Evolutionary conservation across 1,140 invertebrate species (phyloP).

Genomic region (Ganaspis sp.): DNA sequence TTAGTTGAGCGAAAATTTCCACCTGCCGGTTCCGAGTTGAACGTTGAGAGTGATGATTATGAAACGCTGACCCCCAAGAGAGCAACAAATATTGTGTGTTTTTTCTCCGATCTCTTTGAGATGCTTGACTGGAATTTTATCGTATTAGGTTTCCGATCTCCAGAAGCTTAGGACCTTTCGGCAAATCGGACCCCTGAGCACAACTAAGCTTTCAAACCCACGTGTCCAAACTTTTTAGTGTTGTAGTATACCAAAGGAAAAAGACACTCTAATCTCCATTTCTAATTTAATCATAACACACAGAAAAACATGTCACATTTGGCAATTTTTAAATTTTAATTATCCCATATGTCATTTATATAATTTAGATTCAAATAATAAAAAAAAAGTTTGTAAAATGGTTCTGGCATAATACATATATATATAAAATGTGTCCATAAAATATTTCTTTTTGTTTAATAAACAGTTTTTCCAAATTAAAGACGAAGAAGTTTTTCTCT

Average conservation of each 20-base stretch:
- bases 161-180: constrained; percentile 2
- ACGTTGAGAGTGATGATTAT: background rate
- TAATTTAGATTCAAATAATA: too few relatives aligned
- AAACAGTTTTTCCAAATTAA: too few relatives aligned
- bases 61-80: background rate
- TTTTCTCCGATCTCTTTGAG: background rate
- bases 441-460: too few relatives aligned
- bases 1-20: too few relatives aligned
- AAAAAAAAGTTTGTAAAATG: too few relatives aligned
- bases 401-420: too few relatives aligned
- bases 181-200: background rate
- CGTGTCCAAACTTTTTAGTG: constrained; percentile 15
- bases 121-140: constrained; percentile 4
- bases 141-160: constrained; percentile 26
- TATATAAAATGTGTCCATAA: too few relatives aligned
- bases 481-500: too few relatives aligned
- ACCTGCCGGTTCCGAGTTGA: too few relatives aligned
- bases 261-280: background rate
- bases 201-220: constrained; percentile 2
- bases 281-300: constrained; percentile 18
- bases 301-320: background rate
- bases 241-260: background rate
- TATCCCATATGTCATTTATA: too few relatives aligned
- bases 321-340: too few relatives aligned
- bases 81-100: background rate